Conservation (phyloP, 2,113 vertebrate genomes). For the Orthonyx spaldingii region DNA sequence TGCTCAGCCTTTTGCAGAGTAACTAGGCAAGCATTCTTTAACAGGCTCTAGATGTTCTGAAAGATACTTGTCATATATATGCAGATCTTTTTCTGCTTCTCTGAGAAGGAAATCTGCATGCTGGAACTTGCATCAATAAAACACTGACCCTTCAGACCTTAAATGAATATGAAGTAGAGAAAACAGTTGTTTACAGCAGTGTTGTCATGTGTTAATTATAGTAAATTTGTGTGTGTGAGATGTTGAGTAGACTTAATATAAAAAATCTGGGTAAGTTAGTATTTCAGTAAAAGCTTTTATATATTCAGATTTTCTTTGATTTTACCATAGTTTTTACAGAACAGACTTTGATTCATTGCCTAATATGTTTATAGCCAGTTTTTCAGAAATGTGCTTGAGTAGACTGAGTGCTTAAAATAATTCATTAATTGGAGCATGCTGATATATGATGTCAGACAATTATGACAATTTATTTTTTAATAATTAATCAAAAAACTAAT, state of each 20-base stretch:
- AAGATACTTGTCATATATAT: background rate
- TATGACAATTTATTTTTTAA: background rate
- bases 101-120: background rate
- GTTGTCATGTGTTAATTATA: background rate
- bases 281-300: background rate
- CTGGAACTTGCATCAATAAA: background rate
- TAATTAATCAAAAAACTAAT: background rate
- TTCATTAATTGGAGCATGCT: background rate
- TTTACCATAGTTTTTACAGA: background rate
- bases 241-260: background rate
- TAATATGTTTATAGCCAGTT: background rate
- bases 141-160: background rate
- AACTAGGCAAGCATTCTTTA: background rate
- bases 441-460: background rate
- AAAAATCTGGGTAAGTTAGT: background rate
- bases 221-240: background rate
- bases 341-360: background rate
- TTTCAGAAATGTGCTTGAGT: background rate
- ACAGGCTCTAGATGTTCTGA: background rate
- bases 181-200: background rate
- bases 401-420: background rate
- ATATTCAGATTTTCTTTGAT: background rate
- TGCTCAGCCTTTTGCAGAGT: background rate
- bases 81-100: background rate
- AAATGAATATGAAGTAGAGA: background rate